Conservation (phyloP, 2,113 vertebrate genomes). For the Myiozetetes cayanensis region DNA sequence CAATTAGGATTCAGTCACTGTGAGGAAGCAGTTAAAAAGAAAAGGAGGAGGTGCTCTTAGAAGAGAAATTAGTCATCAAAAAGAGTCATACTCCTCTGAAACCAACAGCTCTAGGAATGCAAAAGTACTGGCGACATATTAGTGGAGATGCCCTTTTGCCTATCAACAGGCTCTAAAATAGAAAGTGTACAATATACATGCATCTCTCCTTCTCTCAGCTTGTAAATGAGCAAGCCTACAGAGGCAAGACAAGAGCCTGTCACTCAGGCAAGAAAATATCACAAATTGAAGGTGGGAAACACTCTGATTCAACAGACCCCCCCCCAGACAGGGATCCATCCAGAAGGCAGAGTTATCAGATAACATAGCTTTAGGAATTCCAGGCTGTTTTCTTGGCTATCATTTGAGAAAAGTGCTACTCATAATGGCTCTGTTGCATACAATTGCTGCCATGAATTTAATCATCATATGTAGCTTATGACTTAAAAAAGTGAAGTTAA, state of each 20-base stretch:
- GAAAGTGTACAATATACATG: not conserved
- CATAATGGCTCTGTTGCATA: not conserved
- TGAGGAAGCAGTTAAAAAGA: not conserved
- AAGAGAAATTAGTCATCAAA: not conserved
- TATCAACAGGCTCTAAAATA: not conserved
- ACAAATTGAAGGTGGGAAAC: not conserved
- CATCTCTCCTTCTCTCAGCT: not conserved
- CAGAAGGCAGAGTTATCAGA: not conserved
- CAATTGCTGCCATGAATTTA: not conserved
- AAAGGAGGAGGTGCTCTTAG: not conserved
- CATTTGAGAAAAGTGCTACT: not conserved
- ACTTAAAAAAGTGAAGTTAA: not conserved
- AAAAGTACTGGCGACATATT: not conserved
- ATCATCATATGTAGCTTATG: accelerated
- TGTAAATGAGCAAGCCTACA: not conserved
- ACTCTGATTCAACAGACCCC: not conserved
- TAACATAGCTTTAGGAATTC: not conserved
- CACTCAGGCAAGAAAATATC: not conserved
- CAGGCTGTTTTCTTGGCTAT: not conserved
- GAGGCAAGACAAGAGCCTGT: not conserved
- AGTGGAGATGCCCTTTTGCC: not conserved
- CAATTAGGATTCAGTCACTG: not conserved
- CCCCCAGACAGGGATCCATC: not conserved
- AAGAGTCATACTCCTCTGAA: not conserved
- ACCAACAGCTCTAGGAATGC: not conserved